Evolutionary conservation across 2,797 vertebrate species (phyloP), one percentile per base, ranked within the genome.

Genomic region (Eleutherodactylus coqui): DNA sequence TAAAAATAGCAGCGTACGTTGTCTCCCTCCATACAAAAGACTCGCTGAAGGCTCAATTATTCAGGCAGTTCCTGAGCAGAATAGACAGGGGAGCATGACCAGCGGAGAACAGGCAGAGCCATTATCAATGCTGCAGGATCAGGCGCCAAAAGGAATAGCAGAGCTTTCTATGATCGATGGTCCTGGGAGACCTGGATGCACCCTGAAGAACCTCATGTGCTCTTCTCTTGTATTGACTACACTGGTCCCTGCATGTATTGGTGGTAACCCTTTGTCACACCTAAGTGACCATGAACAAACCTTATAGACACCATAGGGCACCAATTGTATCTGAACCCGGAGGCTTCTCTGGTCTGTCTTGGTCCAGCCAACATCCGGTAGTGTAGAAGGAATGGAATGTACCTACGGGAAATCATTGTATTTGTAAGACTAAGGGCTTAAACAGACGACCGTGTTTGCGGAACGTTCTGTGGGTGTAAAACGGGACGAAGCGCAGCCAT

Each of bases 1-100:
- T n/a, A n/a, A 69, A 86, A 86, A 86, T 86, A 86, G 85, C 70
- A 55, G 38, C 78, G 43, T 69, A 70, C 64, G 38, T 64, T 81
- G 73, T 62, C 76, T 45, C 36, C 78, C 43, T 27, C 55, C 41
- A 13, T 41, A 78, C 55, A 82, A 77, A 73, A 80, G 77, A 85
- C 77, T 76, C 53, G 24, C 79, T 17, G 67, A 81, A 36, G 36
- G 24, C 47, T 58, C 51, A 43, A 64, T 75, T 75, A 64, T 82
- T 87, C 51, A 19, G 49, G 62, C 79, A 76, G 79, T 4, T 27
- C 34, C 70, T 67, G 49, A 47, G 32, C 75, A 24, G 13, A 78
- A 8, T 21, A 49, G 75, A 53, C 43, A 62, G n/a, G 76, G 36
- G 51, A 3, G 38, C 24, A 8, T 21, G n/a, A 10, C 34, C n/a